These are phyloP conservation scores for Otolemur garnettii DNA, from an alignment of 2,113 vertebrate species.

Conservation along the genomic window DNA sequence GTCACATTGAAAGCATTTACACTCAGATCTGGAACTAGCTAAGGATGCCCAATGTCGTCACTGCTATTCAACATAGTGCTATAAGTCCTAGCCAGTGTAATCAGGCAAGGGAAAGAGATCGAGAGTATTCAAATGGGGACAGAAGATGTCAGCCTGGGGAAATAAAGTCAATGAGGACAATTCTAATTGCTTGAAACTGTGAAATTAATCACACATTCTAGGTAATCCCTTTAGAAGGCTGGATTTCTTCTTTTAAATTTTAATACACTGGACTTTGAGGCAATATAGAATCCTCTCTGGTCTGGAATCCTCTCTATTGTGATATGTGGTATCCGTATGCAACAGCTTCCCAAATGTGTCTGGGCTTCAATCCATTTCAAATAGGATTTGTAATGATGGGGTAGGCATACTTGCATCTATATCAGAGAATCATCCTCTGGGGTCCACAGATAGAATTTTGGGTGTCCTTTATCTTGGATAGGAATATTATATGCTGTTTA, in stretches of 20 bases:
- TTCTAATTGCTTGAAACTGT: neutral
- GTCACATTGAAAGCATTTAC: too few species aligned
- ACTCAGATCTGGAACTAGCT: too few species aligned
- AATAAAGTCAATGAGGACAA: neutral
- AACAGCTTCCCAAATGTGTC: neutral
- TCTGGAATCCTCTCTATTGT: neutral
- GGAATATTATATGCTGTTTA: neutral
- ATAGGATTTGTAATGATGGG: neutral
- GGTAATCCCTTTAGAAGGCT: neutral
- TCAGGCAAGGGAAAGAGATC: too few species aligned
- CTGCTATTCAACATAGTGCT: too few species aligned
- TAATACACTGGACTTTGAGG: neutral
- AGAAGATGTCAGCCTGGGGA: neutral
- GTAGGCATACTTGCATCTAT: neutral
- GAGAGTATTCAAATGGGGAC: too few species aligned
- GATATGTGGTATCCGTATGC: neutral
- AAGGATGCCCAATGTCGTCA: too few species aligned
- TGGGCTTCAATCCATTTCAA: neutral
- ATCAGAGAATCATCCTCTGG: neutral
- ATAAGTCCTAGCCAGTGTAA: too few species aligned
- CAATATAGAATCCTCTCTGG: neutral
- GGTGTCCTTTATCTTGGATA: neutral
- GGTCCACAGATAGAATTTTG: neutral
- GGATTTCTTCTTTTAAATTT: conserved; percentile 3
- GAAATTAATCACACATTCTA: neutral